Evolutionary conservation across 1,140 invertebrate genomes (phyloP), one percentile per base, ranked within the genome.

Genomic region (Drosophila tani): DNA sequence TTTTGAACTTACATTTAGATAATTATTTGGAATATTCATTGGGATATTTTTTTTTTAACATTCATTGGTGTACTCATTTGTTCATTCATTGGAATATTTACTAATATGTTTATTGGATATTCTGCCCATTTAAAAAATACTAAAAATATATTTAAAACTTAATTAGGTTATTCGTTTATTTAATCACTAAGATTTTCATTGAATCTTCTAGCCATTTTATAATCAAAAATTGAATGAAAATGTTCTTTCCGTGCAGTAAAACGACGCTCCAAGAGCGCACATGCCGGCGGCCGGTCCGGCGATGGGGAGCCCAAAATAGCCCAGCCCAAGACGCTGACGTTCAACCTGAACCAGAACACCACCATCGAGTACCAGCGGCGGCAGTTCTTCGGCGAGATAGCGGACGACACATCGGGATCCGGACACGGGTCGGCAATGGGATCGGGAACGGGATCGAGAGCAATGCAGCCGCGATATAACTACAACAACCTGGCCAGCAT

Each of bases 251-350:
- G 3, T 47, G 38, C 47, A 93, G 92, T 91, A 51, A 93, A 93
- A 73, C 91, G 92, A n/a, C 92, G 92, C 50, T 93, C 92, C 17
- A 93, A 93, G 82, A 93, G 92, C 79, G 92, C 92, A 77, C 91
- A 92, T 38, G 79, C 91, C 24, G 91, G 87, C 38, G 91, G 87
- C 19, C 77, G 81, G 63, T 78, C 57, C 50, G 79, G 50, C 46
- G 74, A 81, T 45, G 73, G 82, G 0, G 78, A 84, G 63, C 84
- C 91, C 45, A 92, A 92, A 92, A 90, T 90, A 90, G 79, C 91
- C 12, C 91, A 92, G 66, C 87, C 91, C 27, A 92, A 92, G 66
- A 90, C 91, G 65, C 73, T 92, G 74, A 92, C 91, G 73, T 92
- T 92, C 75, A 92, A 92, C 71, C 83, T 92, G 66, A 92, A 91